Evolutionary conservation across 2,797 vertebrate species (phyloP).

Genomic region (Gymnopithys bicolor): DNA sequence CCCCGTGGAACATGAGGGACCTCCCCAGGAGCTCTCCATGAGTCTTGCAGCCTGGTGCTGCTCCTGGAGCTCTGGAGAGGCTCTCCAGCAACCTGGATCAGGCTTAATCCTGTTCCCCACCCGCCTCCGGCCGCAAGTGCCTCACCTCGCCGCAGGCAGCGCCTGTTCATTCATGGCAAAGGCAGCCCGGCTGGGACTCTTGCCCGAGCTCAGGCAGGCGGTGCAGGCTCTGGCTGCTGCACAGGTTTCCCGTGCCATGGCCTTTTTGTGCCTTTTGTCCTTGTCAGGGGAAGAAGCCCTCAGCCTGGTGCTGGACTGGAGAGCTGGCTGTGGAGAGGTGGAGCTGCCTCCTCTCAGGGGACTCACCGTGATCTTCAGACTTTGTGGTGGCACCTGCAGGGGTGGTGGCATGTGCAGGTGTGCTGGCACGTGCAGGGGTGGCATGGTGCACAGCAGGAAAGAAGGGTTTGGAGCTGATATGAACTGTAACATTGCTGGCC

Average conservation of each 20-base stretch:
- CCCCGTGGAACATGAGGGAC: neutral
- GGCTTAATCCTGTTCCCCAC: constrained; percentile 9
- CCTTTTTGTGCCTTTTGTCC: constrained; percentile 16
- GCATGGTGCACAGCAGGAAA: neutral
- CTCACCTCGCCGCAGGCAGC: neutral
- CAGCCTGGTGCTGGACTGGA: neutral
- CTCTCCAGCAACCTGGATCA: neutral
- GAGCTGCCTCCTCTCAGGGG: neutral
- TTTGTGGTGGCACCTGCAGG: neutral
- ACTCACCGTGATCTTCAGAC: fast-evolving
- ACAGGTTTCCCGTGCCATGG: neutral
- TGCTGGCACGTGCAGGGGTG: neutral
- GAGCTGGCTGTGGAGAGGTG: neutral
- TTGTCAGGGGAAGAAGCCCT: neutral
- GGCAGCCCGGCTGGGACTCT: neutral
- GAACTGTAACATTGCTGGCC: neutral
- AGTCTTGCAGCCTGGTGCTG: neutral
- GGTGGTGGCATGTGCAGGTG: neutral
- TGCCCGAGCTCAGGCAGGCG: neutral
- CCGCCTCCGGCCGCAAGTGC: neutral
- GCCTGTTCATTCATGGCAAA: constrained; percentile 29
- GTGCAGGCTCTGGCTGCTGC: neutral
- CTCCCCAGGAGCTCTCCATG: neutral
- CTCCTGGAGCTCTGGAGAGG: neutral
- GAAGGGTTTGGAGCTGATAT: neutral